These are phyloP conservation scores for Podarcis lilfordi DNA, from an alignment of 2,797 vertebrate species.

Conservation along the genomic window DNA sequence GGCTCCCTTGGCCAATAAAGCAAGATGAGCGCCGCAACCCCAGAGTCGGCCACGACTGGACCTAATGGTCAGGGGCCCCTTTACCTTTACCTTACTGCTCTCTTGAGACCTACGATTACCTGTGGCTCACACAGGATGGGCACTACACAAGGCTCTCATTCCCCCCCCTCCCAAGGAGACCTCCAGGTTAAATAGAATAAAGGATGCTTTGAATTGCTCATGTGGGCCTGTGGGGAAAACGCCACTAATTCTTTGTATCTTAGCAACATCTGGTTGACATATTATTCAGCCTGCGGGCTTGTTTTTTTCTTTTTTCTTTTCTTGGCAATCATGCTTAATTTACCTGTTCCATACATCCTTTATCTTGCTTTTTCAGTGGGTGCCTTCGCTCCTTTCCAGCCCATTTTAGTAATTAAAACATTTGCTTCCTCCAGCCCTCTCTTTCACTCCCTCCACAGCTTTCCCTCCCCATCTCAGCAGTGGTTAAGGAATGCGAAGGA, in stretches of 20 bases:
- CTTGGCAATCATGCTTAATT: conserved; percentile 37
- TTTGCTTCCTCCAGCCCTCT: conserved; percentile 3
- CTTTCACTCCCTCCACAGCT: background rate
- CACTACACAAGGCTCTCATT: background rate
- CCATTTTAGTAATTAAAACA: conserved; percentile 38
- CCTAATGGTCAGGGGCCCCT: no score
- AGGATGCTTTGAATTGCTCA: conserved; percentile 32
- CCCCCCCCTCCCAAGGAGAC: fast-evolving
- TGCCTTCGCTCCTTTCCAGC: conserved; percentile 5
- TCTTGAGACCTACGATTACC: fast-evolving
- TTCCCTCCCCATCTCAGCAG: conserved; percentile 73
- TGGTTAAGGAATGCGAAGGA: conserved; percentile 86
- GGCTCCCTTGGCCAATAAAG: no score
- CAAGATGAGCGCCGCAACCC: no score
- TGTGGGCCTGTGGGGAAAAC: background rate
- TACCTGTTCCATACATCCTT: conserved; percentile 12
- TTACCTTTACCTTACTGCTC: background rate
- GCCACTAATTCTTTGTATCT: background rate
- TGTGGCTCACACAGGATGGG: fast-evolving
- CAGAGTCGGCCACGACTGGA: no score
- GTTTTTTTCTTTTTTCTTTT: no score
- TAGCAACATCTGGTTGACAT: conserved; percentile 55
- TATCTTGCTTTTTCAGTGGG: conserved; percentile 16
- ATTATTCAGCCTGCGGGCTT: conserved; percentile 9
- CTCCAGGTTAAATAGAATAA: background rate